phyloP scores from a whole-genome alignment of 2,888 invertebrate genomes.

The Listrodromus nycthemerus region DNA sequence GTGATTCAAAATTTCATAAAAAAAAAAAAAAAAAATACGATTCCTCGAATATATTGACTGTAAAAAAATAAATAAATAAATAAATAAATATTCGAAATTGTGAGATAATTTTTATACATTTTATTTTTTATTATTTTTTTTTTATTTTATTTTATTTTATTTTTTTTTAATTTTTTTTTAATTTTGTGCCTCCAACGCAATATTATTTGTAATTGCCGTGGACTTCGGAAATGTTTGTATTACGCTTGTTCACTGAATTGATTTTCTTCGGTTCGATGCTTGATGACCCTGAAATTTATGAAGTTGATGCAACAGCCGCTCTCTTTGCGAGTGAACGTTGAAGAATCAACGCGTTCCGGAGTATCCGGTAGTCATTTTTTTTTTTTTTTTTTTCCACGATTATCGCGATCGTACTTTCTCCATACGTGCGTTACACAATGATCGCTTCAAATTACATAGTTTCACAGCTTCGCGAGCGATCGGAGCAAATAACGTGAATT shows the following conservation, averaged over 20 bases:
- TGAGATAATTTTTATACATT: too few species aligned
- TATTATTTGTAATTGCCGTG: background rate
- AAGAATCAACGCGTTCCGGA: constrained; percentile 28
- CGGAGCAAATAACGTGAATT: background rate
- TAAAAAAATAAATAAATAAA: too few species aligned
- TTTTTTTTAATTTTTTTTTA: background rate
- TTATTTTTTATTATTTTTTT: too few species aligned
- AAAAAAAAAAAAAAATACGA: too few species aligned
- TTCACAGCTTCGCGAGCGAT: background rate
- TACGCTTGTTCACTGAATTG: background rate
- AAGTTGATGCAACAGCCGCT: constrained; percentile 58
- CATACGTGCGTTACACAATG: background rate
- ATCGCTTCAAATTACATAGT: background rate
- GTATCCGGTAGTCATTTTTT: background rate
- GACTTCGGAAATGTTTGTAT: background rate
- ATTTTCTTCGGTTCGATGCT: constrained; percentile 1
- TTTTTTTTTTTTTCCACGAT: constrained; percentile 21
- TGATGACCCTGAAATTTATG: constrained; percentile 41
- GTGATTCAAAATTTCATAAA: too few species aligned
- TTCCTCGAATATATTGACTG: too few species aligned
- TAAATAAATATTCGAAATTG: too few species aligned
- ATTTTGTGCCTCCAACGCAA: background rate
- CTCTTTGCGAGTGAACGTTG: constrained; percentile 52
- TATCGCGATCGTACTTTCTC: constrained; percentile 36
- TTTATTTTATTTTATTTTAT: too few species aligned